Conservation (phyloP, 2,888 invertebrate genomes). For the Dysmachus trigonus region DNA sequence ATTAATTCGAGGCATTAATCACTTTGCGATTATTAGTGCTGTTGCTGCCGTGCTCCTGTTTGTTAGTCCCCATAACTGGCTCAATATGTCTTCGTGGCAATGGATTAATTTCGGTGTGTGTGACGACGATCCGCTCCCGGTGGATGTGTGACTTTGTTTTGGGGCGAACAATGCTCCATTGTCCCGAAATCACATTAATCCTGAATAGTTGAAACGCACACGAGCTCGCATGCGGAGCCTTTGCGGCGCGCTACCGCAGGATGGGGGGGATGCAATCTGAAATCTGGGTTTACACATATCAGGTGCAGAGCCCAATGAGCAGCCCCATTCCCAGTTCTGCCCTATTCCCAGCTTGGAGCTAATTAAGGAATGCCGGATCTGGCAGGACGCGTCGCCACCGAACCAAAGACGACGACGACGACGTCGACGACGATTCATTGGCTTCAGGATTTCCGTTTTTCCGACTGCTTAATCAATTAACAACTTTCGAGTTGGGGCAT, state of each 20-base stretch:
- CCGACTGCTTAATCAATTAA: constrained; percentile 49
- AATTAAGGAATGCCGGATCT: constrained; percentile 39
- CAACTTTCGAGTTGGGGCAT: constrained; percentile 34
- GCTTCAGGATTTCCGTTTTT: constrained; percentile 45
- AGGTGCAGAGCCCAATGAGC: background rate
- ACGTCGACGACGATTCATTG: constrained; percentile 12
- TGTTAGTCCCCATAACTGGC: constrained; percentile 28
- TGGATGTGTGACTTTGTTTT: constrained; percentile 23
- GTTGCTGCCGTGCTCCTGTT: constrained; percentile 35
- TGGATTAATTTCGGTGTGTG: constrained; percentile 47
- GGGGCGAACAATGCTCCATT: constrained; percentile 38
- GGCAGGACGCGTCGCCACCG: constrained; percentile 19
- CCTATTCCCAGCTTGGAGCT: constrained; percentile 35
- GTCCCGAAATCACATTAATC: constrained; percentile 45
- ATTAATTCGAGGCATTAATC: constrained; percentile 49
- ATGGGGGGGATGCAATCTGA: background rate
- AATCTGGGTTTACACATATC: constrained; percentile 5
- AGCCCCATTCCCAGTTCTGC: background rate
- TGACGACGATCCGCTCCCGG: background rate
- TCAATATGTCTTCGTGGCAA: constrained; percentile 48
- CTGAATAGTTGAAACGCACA: constrained; percentile 39
- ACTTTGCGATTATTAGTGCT: constrained; percentile 48
- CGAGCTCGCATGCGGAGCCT: background rate
- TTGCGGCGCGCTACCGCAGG: background rate
- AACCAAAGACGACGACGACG: background rate